Evolutionary conservation across 2,113 vertebrate species (phyloP), one percentile per base, ranked within the genome.

Genomic region (Callaeas wilsoni): DNA sequence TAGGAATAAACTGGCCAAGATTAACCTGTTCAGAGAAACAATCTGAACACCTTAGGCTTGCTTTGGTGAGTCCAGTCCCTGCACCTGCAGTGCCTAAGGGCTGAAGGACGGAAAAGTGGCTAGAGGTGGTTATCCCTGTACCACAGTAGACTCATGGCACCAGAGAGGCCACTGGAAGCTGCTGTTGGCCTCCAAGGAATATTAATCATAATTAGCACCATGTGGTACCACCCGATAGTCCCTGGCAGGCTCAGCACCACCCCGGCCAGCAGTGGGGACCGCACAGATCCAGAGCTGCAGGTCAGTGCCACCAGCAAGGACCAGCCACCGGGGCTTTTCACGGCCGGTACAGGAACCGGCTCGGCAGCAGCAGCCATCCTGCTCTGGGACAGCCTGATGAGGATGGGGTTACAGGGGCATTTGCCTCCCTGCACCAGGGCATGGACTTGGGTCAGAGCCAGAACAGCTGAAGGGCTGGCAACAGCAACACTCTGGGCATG

Each of bases 211-310:
- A 49, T 30, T 5, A 49, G 20, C 15, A 39, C 50, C 79, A 35
- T 10, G 46, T 0, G 9, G 50, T 35, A 37, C 22, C 46, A 32
- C 41, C 35, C 1, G 1, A 29, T 0, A 37, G 52, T 13, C 50
- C 64, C 35, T 6, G 33, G 46, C 33, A 65, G 75, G 53, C 37
- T 39, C 3, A 7, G 67, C 63, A 65, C 11, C n/a, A 41, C 41
- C 71, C 44, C 0, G 1, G 42, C 56, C 87, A 49, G 55, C 0
- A 0, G 59, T 6, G 20, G 13, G 1, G 6, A 75, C 32, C 4
- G 4, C 27, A 13, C 0, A 1, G 29, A 64, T 18, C 17, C 22
- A 25, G 70, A 78, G 63, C 62, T 35, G 50, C 39, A 26, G 50
- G 59, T 32, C 77, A 17, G 5, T 18, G 47, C 64, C 32, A 42